Evolutionary conservation across 2,888 invertebrate species (phyloP), one percentile per base, ranked within the genome.

Genomic region (Pammene fasciana): DNA sequence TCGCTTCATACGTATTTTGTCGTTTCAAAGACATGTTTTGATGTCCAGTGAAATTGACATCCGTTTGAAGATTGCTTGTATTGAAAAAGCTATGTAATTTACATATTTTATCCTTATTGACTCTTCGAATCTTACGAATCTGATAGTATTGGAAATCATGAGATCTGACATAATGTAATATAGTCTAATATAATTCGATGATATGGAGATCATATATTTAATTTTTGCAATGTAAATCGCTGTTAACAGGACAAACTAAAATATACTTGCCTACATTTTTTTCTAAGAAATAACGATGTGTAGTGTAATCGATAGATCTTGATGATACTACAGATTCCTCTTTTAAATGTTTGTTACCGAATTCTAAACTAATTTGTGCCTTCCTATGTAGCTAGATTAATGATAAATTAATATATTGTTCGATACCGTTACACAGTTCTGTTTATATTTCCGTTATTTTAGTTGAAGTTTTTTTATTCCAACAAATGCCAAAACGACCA

Each of bases 311-410:
- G 68, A 71, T 74, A 67, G 70, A 59, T 70, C 67, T 73, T 74
- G 72, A 71, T 71, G 5, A 65, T 65, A 48, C 13, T 65, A 36
- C 38, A 52, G 38, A 13, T 43, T 79, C 81, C 26, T 26, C 26
- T 79, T 82, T 79, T 74, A 82, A 84, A 84, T 80, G 87, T 87
- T 89, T 80, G 87, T 87, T 89, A 88, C 86, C 86, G 85, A 85
- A 86, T 82, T 73, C 79, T 81, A 75, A 70, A 72, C 72, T 76
- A 71, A 72, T 71, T 81, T 80, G 82, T 86, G 86, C 86, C 86
- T 86, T 85, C 78, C 77, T 72, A 71, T 70, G 72, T 75, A 77
- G 75, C 76, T 82, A 81, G 76, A 75, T 61, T 72, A 78, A 78
- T 73, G 75, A 67, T 78, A 64, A 65, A 78, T 71, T 77, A 76